A percentile compares a stretch with the other conserved stretches of the same genome.
These are phyloP conservation scores for Picus viridis DNA, from an alignment of 2,797 vertebrate genomes.

Conservation along the genomic window DNA sequence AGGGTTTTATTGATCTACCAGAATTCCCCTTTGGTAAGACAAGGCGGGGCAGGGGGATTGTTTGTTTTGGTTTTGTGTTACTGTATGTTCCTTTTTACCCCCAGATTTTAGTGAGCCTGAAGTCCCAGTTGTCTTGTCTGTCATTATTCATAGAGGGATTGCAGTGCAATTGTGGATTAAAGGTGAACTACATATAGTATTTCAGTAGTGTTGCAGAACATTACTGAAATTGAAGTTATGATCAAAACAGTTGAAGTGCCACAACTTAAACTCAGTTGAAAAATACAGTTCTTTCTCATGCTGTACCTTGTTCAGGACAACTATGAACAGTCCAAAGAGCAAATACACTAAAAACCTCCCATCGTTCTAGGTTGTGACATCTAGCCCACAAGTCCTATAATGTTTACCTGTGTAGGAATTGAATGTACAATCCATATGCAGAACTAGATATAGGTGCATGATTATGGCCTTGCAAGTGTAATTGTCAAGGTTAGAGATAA, in stretches of 20 bases:
- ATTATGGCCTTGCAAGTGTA: not conserved
- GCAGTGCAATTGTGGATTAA: not conserved
- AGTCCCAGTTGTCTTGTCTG: not conserved
- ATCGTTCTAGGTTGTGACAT: not conserved
- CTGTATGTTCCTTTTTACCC: accelerated
- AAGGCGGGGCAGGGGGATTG: not conserved
- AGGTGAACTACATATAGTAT: not conserved
- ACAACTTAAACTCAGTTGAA: not conserved
- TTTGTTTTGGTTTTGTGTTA: not conserved
- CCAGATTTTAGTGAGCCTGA: not conserved
- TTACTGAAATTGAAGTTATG: not conserved
- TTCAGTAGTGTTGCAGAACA: not conserved
- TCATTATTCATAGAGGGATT: not conserved
- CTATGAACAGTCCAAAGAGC: not conserved
- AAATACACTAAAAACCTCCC: not conserved
- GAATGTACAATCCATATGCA: not conserved
- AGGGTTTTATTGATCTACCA: slow-evolving; percentile 95
- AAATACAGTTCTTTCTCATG: not conserved
- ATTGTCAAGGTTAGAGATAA: not conserved
- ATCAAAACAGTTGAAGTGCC: not conserved
- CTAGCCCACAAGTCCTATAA: not conserved
- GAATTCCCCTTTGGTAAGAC: slow-evolving; percentile 94
- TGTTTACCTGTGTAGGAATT: not conserved
- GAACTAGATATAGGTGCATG: not conserved
- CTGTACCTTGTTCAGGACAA: not conserved